Evolutionary conservation across 2,797 vertebrate species (phyloP).

Genomic region (Anguilla pacifica): DNA sequence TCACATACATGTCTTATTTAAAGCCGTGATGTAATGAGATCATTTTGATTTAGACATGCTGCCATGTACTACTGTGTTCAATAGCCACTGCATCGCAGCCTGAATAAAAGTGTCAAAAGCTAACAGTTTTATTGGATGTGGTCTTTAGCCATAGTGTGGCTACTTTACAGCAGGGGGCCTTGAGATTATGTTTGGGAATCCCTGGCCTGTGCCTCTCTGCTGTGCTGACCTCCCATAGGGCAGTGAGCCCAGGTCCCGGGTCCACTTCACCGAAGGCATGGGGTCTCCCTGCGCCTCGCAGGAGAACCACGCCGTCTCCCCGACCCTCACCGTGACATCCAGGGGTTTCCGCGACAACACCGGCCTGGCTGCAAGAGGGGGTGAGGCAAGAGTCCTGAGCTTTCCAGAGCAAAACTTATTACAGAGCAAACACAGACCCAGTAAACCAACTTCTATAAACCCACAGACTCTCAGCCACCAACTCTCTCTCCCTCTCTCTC

Average conservation of each 20-base stretch:
- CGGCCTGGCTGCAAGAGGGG: constrained; percentile 71
- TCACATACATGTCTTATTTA: not conserved
- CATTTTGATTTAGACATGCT: not conserved
- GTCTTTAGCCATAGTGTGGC: not conserved
- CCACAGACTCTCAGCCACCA: not conserved
- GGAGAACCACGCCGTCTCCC: constrained; percentile 76
- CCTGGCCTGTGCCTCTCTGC: not conserved
- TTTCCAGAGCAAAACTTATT: not conserved
- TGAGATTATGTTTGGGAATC: not conserved
- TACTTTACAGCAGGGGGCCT: not conserved
- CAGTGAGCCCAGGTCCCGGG: constrained; percentile 78
- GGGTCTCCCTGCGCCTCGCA: constrained; percentile 80
- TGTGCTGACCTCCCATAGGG: constrained; percentile 79
- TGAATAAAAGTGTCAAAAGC: not conserved
- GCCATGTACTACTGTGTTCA: not conserved
- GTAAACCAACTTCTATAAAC: not conserved
- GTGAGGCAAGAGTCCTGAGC: not conserved
- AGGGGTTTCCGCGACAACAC: constrained; percentile 68
- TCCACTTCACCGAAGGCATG: constrained; percentile 75
- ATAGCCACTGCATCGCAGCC: not conserved
- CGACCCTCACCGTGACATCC: constrained; percentile 61
- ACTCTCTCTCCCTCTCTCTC: no score
- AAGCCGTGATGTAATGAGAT: not conserved
- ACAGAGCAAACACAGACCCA: not conserved
- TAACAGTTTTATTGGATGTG: not conserved